A percentile compares a stretch with the other conserved stretches of the same genome.
Conservation (phyloP, 2,888 invertebrate species). For the Nomada ferruginata region DNA sequence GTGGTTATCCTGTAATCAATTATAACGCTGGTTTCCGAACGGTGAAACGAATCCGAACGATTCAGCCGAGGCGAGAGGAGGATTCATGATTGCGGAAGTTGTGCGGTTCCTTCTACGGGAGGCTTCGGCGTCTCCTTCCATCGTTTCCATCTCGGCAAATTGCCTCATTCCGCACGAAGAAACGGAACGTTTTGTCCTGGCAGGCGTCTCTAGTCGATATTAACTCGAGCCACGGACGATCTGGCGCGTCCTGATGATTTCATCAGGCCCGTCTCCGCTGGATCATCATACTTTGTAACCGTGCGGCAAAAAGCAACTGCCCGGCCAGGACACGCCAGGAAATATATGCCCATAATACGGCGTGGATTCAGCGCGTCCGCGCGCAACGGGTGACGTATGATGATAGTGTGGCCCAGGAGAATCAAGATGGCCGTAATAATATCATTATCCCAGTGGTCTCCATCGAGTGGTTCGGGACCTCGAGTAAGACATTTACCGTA, state of each 20-base stretch:
- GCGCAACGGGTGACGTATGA: conserved; percentile 81
- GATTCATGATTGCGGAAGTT: conserved; percentile 52
- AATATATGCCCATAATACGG: conserved; percentile 74
- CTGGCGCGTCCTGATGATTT: conserved; percentile 79
- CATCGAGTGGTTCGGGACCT: conserved; percentile 72
- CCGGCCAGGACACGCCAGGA: conserved; percentile 70
- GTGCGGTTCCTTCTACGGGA: conserved; percentile 17
- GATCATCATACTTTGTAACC: conserved; percentile 82
- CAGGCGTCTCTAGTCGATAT: conserved; percentile 70
- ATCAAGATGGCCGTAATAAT: conserved; percentile 83
- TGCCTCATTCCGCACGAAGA: conserved; percentile 68
- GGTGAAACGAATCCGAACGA: conserved; percentile 42
- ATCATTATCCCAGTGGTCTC: conserved; percentile 83
- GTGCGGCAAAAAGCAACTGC: conserved; percentile 76
- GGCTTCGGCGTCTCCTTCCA: background rate
- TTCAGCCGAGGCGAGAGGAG: conserved; percentile 21
- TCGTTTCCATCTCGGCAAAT: conserved; percentile 52
- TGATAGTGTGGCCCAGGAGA: conserved; percentile 81
- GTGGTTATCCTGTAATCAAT: conserved; percentile 51
- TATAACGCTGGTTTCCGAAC: conserved; percentile 52
- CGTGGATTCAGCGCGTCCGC: conserved; percentile 75
- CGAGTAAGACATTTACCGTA: conserved; percentile 82
- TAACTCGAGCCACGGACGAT: conserved; percentile 74
- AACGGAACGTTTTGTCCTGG: conserved; percentile 65
- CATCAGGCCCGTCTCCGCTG: conserved; percentile 76